Percentiles rank a stretch among this genome's conserved stretches.
Conservation (phyloP, 1,140 invertebrate genomes). For the Xylocopa sonorina region DNA sequence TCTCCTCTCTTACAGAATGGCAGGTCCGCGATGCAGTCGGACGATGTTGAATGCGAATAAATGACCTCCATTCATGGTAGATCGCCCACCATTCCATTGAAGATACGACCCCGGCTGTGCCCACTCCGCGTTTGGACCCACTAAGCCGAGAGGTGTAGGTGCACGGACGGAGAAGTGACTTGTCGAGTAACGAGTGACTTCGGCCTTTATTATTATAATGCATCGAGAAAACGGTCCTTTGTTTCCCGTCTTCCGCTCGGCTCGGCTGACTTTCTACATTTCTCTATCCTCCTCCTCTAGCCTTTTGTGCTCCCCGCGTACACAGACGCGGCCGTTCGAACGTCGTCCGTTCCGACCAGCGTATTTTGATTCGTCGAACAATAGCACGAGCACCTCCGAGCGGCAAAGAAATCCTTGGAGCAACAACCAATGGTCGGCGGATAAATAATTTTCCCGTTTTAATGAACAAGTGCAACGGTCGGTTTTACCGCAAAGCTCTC, state of each 20-base stretch:
- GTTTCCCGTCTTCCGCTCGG: slow-evolving; percentile 41
- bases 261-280: slow-evolving; percentile 2
- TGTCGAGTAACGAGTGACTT: slow-evolving; percentile 49
- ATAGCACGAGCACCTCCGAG: slow-evolving; percentile 13
- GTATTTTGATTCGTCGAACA: slow-evolving; percentile 9
- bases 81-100: slow-evolving; percentile 75
- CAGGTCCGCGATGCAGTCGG: slow-evolving; percentile 73
- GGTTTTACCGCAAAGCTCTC: slow-evolving; percentile 47
- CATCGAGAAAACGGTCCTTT: slow-evolving; percentile 53
- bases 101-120: slow-evolving; percentile 65
- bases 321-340: background rate
- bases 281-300: background rate
- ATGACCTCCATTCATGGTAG: slow-evolving; percentile 78
- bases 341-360: slow-evolving; percentile 15
- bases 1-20: slow-evolving; percentile 66
- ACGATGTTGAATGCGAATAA: slow-evolving; percentile 76
- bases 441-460: slow-evolving; percentile 49
- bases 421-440: no score
- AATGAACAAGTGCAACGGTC: slow-evolving; percentile 58
- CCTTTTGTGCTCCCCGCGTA: background rate
- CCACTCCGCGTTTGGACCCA: slow-evolving; percentile 45
- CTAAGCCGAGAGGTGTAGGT: slow-evolving; percentile 67
- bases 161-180: slow-evolving; percentile 62
- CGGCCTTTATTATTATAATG: slow-evolving; percentile 57
- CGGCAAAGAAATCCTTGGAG: background rate